Evolutionary conservation across 2,888 invertebrate genomes (phyloP).

Genomic region (Fragum whitleyi): DNA sequence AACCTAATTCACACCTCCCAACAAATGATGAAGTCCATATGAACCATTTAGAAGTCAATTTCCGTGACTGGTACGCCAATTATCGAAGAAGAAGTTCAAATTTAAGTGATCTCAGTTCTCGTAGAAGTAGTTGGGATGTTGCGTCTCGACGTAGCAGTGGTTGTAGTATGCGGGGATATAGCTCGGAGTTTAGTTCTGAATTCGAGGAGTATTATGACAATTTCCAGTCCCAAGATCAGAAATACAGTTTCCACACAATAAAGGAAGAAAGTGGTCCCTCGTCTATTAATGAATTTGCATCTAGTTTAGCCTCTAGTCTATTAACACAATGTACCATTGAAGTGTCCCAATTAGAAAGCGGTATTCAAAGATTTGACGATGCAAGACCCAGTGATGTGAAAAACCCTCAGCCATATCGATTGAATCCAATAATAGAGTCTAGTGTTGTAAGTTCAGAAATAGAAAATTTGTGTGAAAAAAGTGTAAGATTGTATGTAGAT

Average conservation of each 20-base stretch:
- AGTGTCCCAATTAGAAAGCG: slow-evolving; percentile 65
- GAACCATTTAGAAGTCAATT: slow-evolving; percentile 76
- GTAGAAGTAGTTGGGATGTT: slow-evolving; percentile 85
- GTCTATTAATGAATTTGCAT: slow-evolving; percentile 74
- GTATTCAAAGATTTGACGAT: slow-evolving; percentile 67
- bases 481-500: slow-evolving; percentile 61
- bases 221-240: slow-evolving; percentile 74
- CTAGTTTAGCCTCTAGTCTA: slow-evolving; percentile 63
- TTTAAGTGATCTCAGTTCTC: slow-evolving; percentile 80
- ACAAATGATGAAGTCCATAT: slow-evolving; percentile 39
- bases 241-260: slow-evolving; percentile 74
- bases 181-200: slow-evolving; percentile 82
- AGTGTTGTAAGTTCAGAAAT: not conserved
- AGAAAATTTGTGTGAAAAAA: slow-evolving; percentile 11
- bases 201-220: slow-evolving; percentile 82
- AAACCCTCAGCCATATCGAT: slow-evolving; percentile 56
- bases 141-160: slow-evolving; percentile 56
- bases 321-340: slow-evolving; percentile 73
- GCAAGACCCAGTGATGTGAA: slow-evolving; percentile 53
- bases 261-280: slow-evolving; percentile 75
- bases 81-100: slow-evolving; percentile 82
- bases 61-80: slow-evolving; percentile 75
- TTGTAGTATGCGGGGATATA: slow-evolving; percentile 78
- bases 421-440: slow-evolving; percentile 25
- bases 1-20: not conserved